Base-by-base conservation (phyloP, 2,888 invertebrate species). In the Cantharis rufa region DNA sequence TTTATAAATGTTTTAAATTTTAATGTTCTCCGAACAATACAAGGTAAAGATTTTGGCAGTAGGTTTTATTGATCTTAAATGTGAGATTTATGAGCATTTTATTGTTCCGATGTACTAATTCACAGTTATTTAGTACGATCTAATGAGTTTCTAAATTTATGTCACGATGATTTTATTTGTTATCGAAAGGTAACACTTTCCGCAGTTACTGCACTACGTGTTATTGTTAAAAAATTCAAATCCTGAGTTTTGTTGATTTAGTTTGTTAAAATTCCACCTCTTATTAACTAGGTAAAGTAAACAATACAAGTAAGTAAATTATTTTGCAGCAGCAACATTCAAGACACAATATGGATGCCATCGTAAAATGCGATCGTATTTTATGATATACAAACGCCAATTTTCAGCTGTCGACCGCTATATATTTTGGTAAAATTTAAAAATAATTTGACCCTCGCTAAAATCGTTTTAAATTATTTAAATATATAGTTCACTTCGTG, bases 311-410 rank as follows among this genome's bases (percentile, higher is more conserved):
- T 71, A 68, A 71, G 68, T 76, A 70, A 76, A 72, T 61, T 66
- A 28, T 32, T 76, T 76, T 68, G 24, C 18, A 21, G 64, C 21
- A 21, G 15, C 21, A 32, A 13, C 13, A 11, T 18, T 18, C 16
- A 21, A 68, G 61, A 24, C 62, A 74, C 71, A 74, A 72, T 70
- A 66, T 75, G 74, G 28, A 21, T 24, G 66, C 27, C 71, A 74
- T 77, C 77, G 48, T 48, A 48, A 77, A 72, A 74, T 63, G 69
- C 70, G 69, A 71, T 48, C 69, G 70, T 69, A 75, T 72, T 71
- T 77, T 74, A 74, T 77, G 72, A 75, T 77, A 77, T 74, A 77
- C 77, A 77, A 77, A 74, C 74, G 77, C 74, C 77, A 77, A 74
- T 77, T 77, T 71, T 74, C 77, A 77, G 74, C 77, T 77, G 77